Evolutionary conservation across 2,888 invertebrate genomes (phyloP).

Genomic region (Agrochola macilenta): DNA sequence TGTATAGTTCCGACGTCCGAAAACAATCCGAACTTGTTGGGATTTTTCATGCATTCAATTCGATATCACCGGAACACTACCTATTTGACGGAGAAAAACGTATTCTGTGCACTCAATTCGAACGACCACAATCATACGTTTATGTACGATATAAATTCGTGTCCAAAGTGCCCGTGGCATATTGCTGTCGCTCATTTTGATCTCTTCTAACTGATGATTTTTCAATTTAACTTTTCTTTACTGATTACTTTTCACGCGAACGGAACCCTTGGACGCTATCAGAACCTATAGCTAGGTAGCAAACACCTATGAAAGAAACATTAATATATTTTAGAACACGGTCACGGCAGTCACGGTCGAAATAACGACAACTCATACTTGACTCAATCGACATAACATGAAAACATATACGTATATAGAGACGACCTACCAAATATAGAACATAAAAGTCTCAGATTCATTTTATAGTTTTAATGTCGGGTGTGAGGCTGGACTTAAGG

Average conservation of each 20-base stretch:
- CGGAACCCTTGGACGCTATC: neutral
- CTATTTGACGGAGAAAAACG: too few relatives aligned
- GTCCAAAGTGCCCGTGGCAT: too few relatives aligned
- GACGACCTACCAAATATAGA: conserved; percentile 10
- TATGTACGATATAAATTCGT: too few relatives aligned
- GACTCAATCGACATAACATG: conserved; percentile 7
- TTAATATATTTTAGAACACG: neutral
- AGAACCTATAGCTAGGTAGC: neutral
- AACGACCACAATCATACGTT: too few relatives aligned
- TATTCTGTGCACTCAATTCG: too few relatives aligned
- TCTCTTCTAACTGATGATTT: neutral
- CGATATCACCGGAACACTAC: too few relatives aligned
- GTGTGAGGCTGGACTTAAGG: conserved; percentile 72
- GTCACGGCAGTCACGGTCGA: neutral
- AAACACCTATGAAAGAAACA: conserved; percentile 11
- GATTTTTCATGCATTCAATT: too few relatives aligned
- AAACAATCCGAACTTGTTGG: too few relatives aligned
- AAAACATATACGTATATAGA: conserved; percentile 9
- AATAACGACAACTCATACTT: conserved; percentile 7
- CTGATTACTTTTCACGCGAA: neutral
- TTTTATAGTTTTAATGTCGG: conserved; percentile 21
- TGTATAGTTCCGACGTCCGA: too few relatives aligned
- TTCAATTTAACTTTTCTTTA: neutral
- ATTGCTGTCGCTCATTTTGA: neutral
- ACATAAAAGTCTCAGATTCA: conserved; percentile 19